phyloP scores from a whole-genome alignment of 2,888 invertebrate genomes.

The Drosophila hamatofila region DNA sequence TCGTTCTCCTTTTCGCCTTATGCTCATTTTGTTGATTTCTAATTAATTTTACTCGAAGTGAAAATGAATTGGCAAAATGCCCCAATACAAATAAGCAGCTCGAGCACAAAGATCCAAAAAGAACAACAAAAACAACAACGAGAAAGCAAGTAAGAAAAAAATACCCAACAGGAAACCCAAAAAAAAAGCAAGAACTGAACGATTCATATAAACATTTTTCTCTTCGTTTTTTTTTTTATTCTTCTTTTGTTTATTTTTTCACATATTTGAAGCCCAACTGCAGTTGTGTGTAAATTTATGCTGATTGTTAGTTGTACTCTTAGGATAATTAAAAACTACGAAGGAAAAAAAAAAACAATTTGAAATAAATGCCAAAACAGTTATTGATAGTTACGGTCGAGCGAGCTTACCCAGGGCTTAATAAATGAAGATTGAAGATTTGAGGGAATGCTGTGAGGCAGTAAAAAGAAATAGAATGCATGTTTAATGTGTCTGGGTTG shows the following conservation, averaged over 20 bases:
- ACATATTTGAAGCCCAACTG: constrained; percentile 38
- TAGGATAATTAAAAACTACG: constrained; percentile 52
- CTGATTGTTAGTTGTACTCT: constrained; percentile 48
- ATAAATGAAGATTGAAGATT: constrained; percentile 4
- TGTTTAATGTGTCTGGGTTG: not conserved
- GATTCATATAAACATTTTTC: constrained; percentile 20
- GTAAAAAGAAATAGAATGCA: not conserved
- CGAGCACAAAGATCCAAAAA: constrained; percentile 16
- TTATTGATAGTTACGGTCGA: constrained; percentile 16
- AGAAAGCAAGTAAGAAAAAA: constrained; percentile 12
- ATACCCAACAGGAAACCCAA: not conserved
- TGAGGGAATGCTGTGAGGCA: not conserved
- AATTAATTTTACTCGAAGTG: constrained; percentile 72
- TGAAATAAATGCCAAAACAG: not conserved
- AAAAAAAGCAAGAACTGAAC: not conserved
- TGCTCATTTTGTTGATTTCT: constrained; percentile 76
- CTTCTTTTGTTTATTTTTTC: constrained; percentile 16
- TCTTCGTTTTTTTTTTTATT: constrained; percentile 2
- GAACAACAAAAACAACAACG: constrained; percentile 12
- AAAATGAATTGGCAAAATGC: constrained; percentile 76
- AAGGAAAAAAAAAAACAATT: not conserved
- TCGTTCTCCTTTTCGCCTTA: constrained; percentile 33
- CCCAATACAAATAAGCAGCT: constrained; percentile 46
- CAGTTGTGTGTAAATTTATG: constrained; percentile 36
- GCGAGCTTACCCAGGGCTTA: not conserved